phyloP scores from a whole-genome alignment of 2,888 invertebrate genomes.

The Hymenopus coronatus region DNA sequence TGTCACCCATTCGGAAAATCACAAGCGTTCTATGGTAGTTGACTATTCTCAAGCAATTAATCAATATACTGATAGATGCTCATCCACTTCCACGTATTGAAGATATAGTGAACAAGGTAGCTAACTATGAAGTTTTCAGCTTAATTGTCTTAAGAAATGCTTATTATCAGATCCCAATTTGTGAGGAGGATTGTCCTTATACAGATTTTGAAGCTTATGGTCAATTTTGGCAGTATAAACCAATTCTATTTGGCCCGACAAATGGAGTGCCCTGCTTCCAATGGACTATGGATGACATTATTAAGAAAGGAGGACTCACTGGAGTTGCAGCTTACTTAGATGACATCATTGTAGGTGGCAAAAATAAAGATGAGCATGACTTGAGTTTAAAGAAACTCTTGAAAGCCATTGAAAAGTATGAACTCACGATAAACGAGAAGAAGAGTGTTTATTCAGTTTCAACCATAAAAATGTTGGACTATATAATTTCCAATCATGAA shows the following conservation, averaged over 20 bases:
- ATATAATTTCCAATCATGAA: too few species aligned
- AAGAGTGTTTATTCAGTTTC: too few species aligned
- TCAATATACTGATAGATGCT: conserved; percentile 35
- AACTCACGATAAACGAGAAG: too few species aligned
- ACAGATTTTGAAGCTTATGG: conserved; percentile 30
- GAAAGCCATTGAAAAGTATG: neutral
- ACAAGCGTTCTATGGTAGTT: conserved; percentile 36
- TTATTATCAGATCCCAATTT: too few species aligned
- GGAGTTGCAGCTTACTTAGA: conserved; percentile 27
- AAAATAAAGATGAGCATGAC: conserved; percentile 29
- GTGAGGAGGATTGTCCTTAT: too few species aligned
- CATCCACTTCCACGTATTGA: conserved; percentile 32
- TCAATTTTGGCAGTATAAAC: conserved; percentile 29
- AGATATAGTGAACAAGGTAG: too few species aligned
- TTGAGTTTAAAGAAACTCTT: conserved; percentile 8
- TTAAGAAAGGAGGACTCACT: too few species aligned
- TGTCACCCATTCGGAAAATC: conserved; percentile 35
- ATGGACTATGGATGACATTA: conserved; percentile 1
- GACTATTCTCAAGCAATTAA: conserved; percentile 39
- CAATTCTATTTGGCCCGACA: conserved; percentile 32
- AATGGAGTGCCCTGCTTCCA: conserved; percentile 29
- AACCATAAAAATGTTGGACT: too few species aligned
- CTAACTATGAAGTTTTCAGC: too few species aligned
- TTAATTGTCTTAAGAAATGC: too few species aligned
- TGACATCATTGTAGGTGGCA: conserved; percentile 33